A percentile compares a stretch with the other conserved stretches of the same genome.
Conservation (phyloP, 2,113 vertebrate species). For the Formicarius rufipectus region DNA sequence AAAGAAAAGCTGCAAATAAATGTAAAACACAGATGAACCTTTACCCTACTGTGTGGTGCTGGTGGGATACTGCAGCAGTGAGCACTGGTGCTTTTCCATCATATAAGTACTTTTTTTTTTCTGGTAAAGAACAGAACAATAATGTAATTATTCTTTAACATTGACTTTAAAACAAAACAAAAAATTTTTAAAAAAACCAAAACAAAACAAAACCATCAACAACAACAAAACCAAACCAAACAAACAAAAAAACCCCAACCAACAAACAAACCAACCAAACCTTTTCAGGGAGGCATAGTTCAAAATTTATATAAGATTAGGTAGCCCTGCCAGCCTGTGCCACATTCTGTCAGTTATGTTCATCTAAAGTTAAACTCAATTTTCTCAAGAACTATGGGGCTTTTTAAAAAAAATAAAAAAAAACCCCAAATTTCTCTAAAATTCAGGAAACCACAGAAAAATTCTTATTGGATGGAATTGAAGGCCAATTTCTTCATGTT, state of each 20-base stretch:
- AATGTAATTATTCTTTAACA: not conserved
- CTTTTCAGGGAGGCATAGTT: no score
- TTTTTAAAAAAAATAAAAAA: no score
- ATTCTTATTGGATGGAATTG: fast-evolving
- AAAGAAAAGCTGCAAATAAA: not conserved
- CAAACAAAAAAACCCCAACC: no score
- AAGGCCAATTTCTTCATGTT: not conserved
- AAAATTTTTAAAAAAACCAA: no score
- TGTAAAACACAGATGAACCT: not conserved
- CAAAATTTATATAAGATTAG: not conserved
- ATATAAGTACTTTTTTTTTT: not conserved
- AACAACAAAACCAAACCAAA: no score
- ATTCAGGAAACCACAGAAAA: not conserved
- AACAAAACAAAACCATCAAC: no score
- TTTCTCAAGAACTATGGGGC: not conserved
- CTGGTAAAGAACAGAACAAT: not conserved
- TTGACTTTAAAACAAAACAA: not conserved
- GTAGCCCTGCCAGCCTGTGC: not conserved
- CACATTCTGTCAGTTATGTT: not conserved
- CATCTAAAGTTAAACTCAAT: not conserved
- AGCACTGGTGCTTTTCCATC: not conserved
- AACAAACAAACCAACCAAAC: no score
- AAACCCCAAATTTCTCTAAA: not conserved
- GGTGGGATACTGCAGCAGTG: not conserved
- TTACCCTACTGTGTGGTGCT: not conserved